phyloP scores from a whole-genome alignment of 2,888 invertebrate genomes.

The Rotaria sp. region DNA sequence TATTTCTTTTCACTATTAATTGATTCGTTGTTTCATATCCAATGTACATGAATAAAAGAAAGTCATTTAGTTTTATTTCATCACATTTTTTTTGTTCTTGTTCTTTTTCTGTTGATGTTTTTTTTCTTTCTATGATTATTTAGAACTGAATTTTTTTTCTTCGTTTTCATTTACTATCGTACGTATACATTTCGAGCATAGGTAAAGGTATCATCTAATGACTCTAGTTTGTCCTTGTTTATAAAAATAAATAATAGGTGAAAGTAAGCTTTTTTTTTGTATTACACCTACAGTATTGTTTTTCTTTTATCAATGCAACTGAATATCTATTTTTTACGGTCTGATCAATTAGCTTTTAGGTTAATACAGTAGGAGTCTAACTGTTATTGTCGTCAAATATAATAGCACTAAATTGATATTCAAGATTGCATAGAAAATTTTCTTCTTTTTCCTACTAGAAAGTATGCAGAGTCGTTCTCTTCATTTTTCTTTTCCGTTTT shows the following conservation, averaged over 20 bases:
- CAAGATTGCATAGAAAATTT: neutral
- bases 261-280: neutral
- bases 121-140: neutral
- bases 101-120: constrained; percentile 4
- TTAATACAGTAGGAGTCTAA: neutral
- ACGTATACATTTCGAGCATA: neutral
- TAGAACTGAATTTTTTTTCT: neutral
- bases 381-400: neutral
- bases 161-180: neutral
- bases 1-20: neutral
- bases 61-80: neutral
- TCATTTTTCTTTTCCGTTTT: neutral
- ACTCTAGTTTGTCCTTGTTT: neutral
- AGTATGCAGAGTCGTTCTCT: neutral
- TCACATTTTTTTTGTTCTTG: neutral
- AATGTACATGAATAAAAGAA: neutral
- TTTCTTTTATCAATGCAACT: neutral
- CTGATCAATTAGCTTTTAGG: neutral
- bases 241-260: neutral
- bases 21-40: neutral
- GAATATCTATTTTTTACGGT: neutral
- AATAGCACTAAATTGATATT: neutral
- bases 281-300: neutral
- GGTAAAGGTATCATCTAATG: neutral
- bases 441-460: neutral